phyloP scores from a whole-genome alignment of 2,888 invertebrate genomes.

The Xanthorhoe spadicearia region DNA sequence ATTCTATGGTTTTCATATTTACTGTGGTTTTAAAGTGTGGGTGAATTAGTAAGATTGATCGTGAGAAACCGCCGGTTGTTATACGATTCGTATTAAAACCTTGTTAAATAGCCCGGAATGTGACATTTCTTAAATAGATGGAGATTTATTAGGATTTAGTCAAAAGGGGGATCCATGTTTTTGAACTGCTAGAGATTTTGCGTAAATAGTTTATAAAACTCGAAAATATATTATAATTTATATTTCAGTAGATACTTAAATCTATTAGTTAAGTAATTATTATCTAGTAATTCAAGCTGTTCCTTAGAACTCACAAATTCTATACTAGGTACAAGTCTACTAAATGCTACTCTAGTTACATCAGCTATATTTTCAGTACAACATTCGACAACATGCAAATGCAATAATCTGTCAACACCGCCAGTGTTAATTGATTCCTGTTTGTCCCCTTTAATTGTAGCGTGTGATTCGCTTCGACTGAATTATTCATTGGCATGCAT shows the following conservation, averaged over 20 bases:
- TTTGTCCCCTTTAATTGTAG: conserved; percentile 72
- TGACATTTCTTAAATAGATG: conserved; percentile 31
- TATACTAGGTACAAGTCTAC: too few species aligned
- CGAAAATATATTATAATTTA: too few species aligned
- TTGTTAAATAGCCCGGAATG: conserved; percentile 42
- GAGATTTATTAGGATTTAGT: conserved; percentile 14
- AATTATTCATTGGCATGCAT: conserved; percentile 50
- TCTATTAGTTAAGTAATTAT: too few species aligned
- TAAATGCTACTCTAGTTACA: background rate
- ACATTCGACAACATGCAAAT: conserved; percentile 47
- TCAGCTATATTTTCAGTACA: background rate
- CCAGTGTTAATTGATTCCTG: conserved; percentile 71
- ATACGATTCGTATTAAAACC: conserved; percentile 39
- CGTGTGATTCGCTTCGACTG: conserved; percentile 56
- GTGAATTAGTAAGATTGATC: conserved; percentile 56
- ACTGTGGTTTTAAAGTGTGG: conserved; percentile 50
- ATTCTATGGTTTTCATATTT: background rate
- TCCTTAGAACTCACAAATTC: too few species aligned
- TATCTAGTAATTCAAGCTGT: too few species aligned
- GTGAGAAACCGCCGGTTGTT: conserved; percentile 55
- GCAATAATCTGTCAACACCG: conserved; percentile 60
- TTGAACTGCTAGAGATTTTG: background rate
- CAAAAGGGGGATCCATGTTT: background rate
- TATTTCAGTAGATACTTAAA: too few species aligned
- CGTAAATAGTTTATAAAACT: too few species aligned